phyloP scores from a whole-genome alignment of 2,113 vertebrate species.

The Oncorhynchus masou region DNA sequence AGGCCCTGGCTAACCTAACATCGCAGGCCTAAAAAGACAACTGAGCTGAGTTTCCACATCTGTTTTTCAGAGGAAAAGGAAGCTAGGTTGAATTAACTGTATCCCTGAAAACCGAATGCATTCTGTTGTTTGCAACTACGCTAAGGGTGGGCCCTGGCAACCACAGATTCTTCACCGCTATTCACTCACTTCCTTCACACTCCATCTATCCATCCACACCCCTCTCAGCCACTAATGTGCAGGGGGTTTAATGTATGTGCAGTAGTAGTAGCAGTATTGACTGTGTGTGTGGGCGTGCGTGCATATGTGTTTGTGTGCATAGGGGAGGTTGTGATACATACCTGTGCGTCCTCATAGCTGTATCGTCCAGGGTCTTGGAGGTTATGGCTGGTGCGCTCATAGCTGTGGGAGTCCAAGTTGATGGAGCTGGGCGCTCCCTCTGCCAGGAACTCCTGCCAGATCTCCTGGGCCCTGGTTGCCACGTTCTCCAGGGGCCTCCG shows the following conservation, averaged over 20 bases:
- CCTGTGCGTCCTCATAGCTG: constrained; percentile 96
- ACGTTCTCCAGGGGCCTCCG: constrained; percentile 88
- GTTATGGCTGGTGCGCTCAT: constrained; percentile 94
- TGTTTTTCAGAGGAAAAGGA: no score
- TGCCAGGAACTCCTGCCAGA: constrained; percentile 95
- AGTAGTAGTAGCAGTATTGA: background rate
- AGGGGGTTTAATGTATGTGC: constrained; percentile 33
- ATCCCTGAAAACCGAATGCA: no score
- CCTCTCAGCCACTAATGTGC: constrained; percentile 33
- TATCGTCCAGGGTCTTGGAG: constrained; percentile 93
- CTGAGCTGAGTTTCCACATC: no score
- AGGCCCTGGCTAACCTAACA: constrained; percentile 42
- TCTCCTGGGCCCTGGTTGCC: constrained; percentile 84
- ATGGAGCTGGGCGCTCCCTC: constrained; percentile 94
- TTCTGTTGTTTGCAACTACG: background rate
- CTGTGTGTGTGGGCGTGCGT: background rate
- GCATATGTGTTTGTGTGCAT: background rate
- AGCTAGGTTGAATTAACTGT: no score
- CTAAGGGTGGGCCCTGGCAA: constrained; percentile 74
- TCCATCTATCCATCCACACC: constrained; percentile 36
- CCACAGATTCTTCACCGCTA: constrained; percentile 70
- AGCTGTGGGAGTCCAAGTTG: constrained; percentile 96
- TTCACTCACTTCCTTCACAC: constrained; percentile 27
- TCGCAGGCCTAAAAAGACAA: no score
- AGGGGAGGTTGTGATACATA: constrained; percentile 59